Percentiles rank a stretch among this genome's conserved stretches.
Conservation (phyloP, 2,888 invertebrate species). For the Parasteatoda lunata region DNA sequence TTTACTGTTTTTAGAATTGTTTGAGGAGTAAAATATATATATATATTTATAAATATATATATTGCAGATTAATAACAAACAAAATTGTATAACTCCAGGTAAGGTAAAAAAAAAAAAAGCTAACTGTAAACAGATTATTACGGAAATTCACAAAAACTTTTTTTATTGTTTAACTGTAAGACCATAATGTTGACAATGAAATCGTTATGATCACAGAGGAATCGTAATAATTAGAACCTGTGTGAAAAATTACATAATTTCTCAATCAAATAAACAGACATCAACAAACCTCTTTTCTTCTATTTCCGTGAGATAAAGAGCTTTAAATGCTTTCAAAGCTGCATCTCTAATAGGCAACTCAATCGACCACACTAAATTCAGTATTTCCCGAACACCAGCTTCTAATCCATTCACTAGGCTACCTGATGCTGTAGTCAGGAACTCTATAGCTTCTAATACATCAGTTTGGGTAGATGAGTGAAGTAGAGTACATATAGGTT, state of each 20-base stretch:
- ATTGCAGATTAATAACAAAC: no score
- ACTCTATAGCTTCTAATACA: constrained; percentile 90
- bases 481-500: constrained; percentile 83
- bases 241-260: background rate
- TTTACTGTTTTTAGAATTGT: no score
- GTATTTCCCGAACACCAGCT: constrained; percentile 78
- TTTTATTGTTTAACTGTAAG: no score
- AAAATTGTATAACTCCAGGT: no score
- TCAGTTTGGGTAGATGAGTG: constrained; percentile 80
- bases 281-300: constrained; percentile 21
- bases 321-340: constrained; percentile 85
- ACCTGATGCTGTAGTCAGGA: constrained; percentile 68
- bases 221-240: no score
- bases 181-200: no score
- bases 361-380: constrained; percentile 86
- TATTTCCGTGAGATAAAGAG: constrained; percentile 77
- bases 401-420: constrained; percentile 67
- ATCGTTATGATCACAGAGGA: no score
- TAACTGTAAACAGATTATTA: no score
- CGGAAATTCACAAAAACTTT: no score
- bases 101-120: no score
- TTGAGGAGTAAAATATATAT: no score
- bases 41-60: no score
- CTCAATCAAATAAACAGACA: background rate
- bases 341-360: constrained; percentile 83